Base-by-base conservation (phyloP, 2,888 invertebrate species). In the Beris chalybata region DNA sequence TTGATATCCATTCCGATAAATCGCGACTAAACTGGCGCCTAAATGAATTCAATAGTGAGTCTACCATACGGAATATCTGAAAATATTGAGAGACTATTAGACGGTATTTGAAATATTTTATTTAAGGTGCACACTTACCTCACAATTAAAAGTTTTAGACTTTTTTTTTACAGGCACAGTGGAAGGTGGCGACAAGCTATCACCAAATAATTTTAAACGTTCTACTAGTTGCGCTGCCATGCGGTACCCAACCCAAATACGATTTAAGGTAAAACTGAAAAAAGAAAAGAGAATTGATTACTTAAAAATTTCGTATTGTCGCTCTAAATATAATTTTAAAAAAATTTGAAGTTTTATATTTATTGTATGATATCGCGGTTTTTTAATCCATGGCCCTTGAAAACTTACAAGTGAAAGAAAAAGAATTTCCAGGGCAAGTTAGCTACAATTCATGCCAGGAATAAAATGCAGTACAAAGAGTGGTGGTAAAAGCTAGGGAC, bases 1-100 rank as follows among this genome's bases (percentile, higher is more conserved):
- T 73, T 75, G 79, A 68, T 70, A 69, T 71, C 82, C 82, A 82
- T 81, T 82, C 82, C 74, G 78, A 77, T 68, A 82, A 75, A 72
- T 82, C 82, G 74, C 82, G 78, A 72, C 76, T 73, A 73, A 81
- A 81, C 71, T 81, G 80, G 75, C 79, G 72, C 69, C 72, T 72
- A 69, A 71, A 70, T 68, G 61, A 56, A 66, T 70, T 69, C 63
- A 73, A 65, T 67, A 68, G 64, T 70, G 70, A 65, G 68, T 69
- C 70, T 70, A 70, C 70, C 73, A 73, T 73, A 68, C 71, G 72
- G 70, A 71, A 69, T 64, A 69, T 66, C 72, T 73, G 45, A 53
- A 69, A 67, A 22, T 22, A 22, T 22, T 30, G 32, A 64, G 61
- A 44, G 43, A 30, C 11, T n/a, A n/a, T 38, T 32, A 31, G 44